A percentile compares a stretch with the other conserved stretches of the same genome.
phyloP scores from a whole-genome alignment of 2,888 invertebrate species.

The Cephus pulcher region DNA sequence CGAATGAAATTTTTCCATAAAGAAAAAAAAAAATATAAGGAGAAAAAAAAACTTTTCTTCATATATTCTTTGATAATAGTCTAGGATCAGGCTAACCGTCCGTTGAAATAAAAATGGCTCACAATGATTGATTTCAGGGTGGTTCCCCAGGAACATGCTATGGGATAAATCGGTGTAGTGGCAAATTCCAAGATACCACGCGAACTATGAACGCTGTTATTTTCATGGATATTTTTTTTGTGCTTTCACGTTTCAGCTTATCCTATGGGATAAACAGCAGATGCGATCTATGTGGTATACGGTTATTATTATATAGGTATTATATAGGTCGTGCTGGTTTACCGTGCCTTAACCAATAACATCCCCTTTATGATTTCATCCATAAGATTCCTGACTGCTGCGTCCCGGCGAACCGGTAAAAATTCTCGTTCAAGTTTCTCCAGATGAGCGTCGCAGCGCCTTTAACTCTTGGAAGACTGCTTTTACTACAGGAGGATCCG shows the following conservation, averaged over 20 bases:
- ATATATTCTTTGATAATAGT: too few species aligned
- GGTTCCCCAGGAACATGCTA: background rate
- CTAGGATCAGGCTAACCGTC: background rate
- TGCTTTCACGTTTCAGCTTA: background rate
- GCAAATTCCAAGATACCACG: background rate
- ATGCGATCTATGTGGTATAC: background rate
- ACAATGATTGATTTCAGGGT: constrained; percentile 1
- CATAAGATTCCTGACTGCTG: background rate
- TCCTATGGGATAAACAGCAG: background rate
- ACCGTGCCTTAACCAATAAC: background rate
- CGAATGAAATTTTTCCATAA: background rate
- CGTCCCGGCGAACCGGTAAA: background rate
- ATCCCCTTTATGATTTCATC: background rate
- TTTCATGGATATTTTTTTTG: background rate
- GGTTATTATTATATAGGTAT: background rate
- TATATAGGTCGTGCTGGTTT: background rate
- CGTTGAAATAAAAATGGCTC: background rate
- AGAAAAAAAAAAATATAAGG: background rate
- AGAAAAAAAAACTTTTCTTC: background rate
- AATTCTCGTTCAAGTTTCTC: background rate
- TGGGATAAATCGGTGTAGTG: background rate
- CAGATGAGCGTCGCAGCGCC: background rate
- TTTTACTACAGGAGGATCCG: background rate
- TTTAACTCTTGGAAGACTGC: background rate
- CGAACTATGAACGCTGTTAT: background rate